phyloP scores from a whole-genome alignment of 2,888 invertebrate genomes.

The Andrena haemorrhoa region DNA sequence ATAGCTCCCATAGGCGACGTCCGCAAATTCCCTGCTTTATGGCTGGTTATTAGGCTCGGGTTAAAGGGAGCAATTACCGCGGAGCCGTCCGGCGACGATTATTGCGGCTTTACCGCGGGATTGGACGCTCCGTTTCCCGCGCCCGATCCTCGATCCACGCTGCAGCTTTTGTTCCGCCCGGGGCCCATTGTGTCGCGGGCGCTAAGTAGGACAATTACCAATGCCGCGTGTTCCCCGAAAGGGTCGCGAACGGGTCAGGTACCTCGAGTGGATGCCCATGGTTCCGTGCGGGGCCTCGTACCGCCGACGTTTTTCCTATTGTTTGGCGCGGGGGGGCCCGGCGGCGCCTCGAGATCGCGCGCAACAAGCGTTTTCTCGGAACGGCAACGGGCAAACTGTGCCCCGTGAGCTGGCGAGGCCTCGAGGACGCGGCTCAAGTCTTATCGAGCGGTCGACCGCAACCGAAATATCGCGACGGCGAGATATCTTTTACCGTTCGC shows the following conservation, averaged over 20 bases:
- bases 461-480: slow-evolving; percentile 46
- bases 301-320: not conserved
- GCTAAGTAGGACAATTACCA: slow-evolving; percentile 12
- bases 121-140: not conserved
- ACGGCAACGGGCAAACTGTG: not conserved
- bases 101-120: not conserved
- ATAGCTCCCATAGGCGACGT: too few species aligned
- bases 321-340: not conserved
- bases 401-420: not conserved
- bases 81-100: not conserved
- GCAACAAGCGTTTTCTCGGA: slow-evolving; percentile 13
- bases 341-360: not conserved
- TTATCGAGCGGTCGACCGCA: slow-evolving; percentile 51
- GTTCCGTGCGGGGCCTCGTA: not conserved
- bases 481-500: slow-evolving; percentile 29
- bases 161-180: not conserved
- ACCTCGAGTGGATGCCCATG: not conserved
- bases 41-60: not conserved
- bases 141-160: not conserved
- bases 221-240: not conserved
- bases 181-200: not conserved
- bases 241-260: slow-evolving; percentile 19
- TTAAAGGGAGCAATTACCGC: slow-evolving; percentile 4
- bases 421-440: slow-evolving; percentile 23
- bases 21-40: not conserved